These are phyloP conservation scores for Mixornis gularis DNA, from an alignment of 2,113 vertebrate species.

Conservation along the genomic window DNA sequence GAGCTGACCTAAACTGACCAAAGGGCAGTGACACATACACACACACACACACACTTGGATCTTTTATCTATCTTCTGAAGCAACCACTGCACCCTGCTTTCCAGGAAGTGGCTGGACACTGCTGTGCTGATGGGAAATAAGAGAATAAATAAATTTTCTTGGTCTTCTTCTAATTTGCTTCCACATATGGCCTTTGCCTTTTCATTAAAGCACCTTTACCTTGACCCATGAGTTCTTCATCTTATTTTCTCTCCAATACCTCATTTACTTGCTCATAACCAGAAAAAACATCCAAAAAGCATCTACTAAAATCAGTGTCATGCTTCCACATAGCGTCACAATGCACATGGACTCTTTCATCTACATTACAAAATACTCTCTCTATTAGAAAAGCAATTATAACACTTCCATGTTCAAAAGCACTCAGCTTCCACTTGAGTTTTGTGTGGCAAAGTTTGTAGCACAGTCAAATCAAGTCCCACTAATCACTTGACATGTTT, in stretches of 20 bases:
- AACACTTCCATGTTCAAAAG: not conserved
- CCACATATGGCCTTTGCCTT: not conserved
- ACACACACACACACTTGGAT: not conserved
- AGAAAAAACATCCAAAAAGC: not conserved
- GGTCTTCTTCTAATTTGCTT: not conserved
- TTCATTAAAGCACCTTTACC: not conserved
- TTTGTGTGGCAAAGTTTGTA: not conserved
- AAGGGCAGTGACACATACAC: not conserved
- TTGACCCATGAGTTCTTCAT: rapidly evolving
- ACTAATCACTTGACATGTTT: not conserved
- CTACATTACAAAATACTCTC: not conserved
- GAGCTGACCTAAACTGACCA: not conserved
- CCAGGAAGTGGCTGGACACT: not conserved
- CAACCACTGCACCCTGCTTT: not conserved
- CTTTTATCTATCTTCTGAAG: not conserved
- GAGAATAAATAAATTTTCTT: not conserved
- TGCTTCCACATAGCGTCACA: not conserved
- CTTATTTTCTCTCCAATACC: not conserved
- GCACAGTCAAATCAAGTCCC: not conserved
- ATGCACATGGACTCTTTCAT: not conserved
- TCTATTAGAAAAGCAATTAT: not conserved
- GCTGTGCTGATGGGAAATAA: not conserved
- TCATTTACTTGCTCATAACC: not conserved
- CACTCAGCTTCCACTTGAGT: not conserved
- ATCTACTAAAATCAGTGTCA: not conserved